These are phyloP conservation scores for Nemoura dubitans DNA, from an alignment of 2,888 invertebrate species.

Conservation along the genomic window DNA sequence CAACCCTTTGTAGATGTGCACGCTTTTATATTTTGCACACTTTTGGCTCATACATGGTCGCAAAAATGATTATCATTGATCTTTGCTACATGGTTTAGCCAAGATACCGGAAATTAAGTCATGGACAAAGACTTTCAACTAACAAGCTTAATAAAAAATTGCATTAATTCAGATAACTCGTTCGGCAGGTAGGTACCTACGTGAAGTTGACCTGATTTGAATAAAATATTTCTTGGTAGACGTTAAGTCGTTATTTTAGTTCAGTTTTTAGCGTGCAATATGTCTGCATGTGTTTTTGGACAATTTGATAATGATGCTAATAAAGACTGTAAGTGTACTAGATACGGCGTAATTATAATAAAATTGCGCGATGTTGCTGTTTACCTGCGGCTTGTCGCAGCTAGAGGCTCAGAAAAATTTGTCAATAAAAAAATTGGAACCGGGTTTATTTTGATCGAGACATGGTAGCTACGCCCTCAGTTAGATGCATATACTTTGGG, in stretches of 20 bases:
- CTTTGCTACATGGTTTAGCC: background rate
- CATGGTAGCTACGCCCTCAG: too few species aligned
- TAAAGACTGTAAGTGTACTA: background rate
- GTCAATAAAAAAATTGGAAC: too few species aligned
- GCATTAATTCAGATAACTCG: background rate
- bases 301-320: background rate
- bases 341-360: background rate
- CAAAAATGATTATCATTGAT: slow-evolving; percentile 9
- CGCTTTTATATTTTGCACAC: background rate
- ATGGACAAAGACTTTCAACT: background rate
- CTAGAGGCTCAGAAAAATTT: background rate
- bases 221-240: background rate
- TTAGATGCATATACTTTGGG: too few species aligned
- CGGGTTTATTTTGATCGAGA: too few species aligned
- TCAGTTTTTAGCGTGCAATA: background rate
- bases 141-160: slow-evolving; percentile 2
- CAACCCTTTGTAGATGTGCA: background rate
- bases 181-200: slow-evolving; percentile 5
- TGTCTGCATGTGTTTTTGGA: background rate
- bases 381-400: background rate
- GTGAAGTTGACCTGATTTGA: background rate
- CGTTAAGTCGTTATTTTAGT: background rate
- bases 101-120: slow-evolving; percentile 7
- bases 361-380: background rate
- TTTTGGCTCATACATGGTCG: background rate